Evolutionary conservation across 2,888 invertebrate genomes (phyloP).

Genomic region (Tachina lurida): DNA sequence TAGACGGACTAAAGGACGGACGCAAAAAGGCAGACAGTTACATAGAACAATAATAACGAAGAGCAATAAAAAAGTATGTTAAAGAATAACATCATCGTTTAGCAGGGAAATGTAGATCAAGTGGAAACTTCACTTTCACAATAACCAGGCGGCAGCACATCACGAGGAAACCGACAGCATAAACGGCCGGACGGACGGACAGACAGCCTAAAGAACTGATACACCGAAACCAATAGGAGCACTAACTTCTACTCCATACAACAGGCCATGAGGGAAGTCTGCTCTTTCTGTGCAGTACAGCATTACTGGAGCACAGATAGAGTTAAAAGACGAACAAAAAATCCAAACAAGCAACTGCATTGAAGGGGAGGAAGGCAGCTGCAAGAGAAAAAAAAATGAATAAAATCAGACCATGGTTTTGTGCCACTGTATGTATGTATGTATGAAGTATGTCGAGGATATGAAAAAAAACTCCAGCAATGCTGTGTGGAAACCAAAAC

Average conservation of each 20-base stretch:
- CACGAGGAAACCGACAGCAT: constrained; percentile 53
- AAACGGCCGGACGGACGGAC: constrained; percentile 35
- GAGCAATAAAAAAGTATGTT: neutral
- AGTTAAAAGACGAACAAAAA: constrained; percentile 30
- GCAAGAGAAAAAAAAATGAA: neutral
- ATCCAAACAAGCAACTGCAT: constrained; percentile 54
- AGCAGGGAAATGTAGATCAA: constrained; percentile 66
- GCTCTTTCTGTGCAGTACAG: constrained; percentile 13
- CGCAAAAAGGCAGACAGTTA: constrained; percentile 26
- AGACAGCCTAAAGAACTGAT: constrained; percentile 23
- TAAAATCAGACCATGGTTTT: constrained; percentile 42
- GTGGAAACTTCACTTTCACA: constrained; percentile 70
- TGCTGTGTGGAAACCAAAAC: constrained; percentile 52
- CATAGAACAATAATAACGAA: constrained; percentile 32
- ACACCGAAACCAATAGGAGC: constrained; percentile 44
- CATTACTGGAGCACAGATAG: constrained; percentile 23
- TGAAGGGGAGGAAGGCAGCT: constrained; percentile 18
- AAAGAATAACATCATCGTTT: constrained; percentile 47
- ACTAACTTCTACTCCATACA: constrained; percentile 7
- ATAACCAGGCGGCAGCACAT: constrained; percentile 67
- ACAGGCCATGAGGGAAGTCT: constrained; percentile 46
- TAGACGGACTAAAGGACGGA: constrained; percentile 32
- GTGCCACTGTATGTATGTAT: constrained; percentile 35
- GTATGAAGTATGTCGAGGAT: constrained; percentile 21
- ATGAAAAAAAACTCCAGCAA: constrained; percentile 33